These are phyloP conservation scores for Sminthurinus aureus DNA, from an alignment of 2,888 invertebrate species.

Conservation along the genomic window DNA sequence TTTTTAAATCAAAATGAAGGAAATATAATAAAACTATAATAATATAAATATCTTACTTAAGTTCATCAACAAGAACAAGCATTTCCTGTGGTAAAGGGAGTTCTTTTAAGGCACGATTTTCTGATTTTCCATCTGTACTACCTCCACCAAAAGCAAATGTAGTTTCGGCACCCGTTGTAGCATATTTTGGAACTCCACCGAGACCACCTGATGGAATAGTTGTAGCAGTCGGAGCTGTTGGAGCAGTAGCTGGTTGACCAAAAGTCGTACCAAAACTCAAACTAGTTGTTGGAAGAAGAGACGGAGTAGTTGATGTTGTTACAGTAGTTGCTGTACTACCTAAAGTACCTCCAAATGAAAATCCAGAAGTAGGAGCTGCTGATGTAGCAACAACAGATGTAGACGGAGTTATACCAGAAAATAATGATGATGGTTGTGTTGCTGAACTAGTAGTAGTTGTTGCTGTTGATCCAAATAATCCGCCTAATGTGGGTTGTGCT, in stretches of 20 bases:
- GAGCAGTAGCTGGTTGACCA: neutral
- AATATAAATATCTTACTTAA: conserved; percentile 36
- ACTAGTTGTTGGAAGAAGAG: neutral
- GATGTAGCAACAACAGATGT: no score
- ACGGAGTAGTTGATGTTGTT: no score
- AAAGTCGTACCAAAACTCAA: neutral
- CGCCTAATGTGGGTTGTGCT: no score
- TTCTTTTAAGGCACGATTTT: conserved; percentile 36
- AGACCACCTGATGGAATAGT: conserved; percentile 23
- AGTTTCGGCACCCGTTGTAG: conserved; percentile 26
- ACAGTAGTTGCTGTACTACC: no score
- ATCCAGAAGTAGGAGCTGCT: no score
- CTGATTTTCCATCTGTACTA: conserved; percentile 29
- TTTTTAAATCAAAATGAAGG: no score
- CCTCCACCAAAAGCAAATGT: conserved; percentile 41
- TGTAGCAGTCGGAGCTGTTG: conserved; percentile 6
- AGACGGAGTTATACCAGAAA: no score
- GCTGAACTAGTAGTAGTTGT: no score
- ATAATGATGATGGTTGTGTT: no score
- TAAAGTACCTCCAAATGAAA: no score
- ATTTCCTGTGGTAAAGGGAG: conserved; percentile 36
- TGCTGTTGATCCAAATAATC: no score
- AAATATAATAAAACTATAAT: neutral
- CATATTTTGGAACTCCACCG: conserved; percentile 37
- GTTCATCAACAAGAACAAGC: conserved; percentile 34